Evolutionary conservation across 2,797 vertebrate species (phyloP).

Genomic region (Vespertilio murinus): DNA sequence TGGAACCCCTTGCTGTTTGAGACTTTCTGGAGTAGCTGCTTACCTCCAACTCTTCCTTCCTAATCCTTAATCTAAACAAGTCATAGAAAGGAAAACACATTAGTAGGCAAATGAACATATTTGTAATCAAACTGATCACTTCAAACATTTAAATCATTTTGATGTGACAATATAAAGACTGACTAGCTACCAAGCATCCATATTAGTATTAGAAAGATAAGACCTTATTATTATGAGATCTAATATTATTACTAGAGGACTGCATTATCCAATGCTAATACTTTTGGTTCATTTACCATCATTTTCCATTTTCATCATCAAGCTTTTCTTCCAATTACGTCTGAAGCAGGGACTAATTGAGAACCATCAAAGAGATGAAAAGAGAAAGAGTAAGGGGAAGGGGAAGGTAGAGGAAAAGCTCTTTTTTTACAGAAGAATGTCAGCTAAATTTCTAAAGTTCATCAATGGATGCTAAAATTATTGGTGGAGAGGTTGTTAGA

Average conservation of each 20-base stretch:
- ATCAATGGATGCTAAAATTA: background rate
- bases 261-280: background rate
- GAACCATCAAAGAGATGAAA: background rate
- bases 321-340: background rate
- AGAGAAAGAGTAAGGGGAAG: background rate
- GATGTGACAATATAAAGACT: background rate
- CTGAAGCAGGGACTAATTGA: background rate
- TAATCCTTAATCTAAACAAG: background rate
- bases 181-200: background rate
- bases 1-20: background rate
- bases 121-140: background rate
- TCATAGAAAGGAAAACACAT: background rate
- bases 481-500: background rate
- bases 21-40: background rate
- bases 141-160: background rate
- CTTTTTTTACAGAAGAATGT: background rate
- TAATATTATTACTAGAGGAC: background rate
- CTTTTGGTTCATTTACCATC: background rate
- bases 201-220: background rate
- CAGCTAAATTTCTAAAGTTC: background rate
- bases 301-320: background rate
- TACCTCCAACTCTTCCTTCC: background rate
- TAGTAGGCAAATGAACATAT: background rate
- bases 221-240: background rate
- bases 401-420: background rate